A percentile compares a stretch with the other conserved stretches of the same genome.
These are phyloP conservation scores for Ophiodon elongatus DNA, from an alignment of 2,113 vertebrate species.

Conservation along the genomic window DNA sequence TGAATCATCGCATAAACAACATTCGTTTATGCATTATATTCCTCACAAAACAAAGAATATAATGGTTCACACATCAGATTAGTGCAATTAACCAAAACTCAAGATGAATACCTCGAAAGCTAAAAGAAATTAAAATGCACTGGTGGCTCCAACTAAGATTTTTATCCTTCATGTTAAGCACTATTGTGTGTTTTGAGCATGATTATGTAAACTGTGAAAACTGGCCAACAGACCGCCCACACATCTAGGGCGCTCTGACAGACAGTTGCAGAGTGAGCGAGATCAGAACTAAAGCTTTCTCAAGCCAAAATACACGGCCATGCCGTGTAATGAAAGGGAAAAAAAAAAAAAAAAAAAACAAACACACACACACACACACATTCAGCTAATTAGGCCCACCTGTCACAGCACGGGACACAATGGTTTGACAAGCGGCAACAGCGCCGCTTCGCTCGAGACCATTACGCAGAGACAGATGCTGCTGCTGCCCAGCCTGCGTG, in stretches of 20 bases:
- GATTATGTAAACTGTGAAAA: constrained; percentile 34
- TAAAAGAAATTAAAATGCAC: background rate
- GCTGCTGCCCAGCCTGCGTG: background rate
- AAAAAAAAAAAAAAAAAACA: too few relatives aligned
- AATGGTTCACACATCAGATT: constrained; percentile 10
- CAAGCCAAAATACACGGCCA: background rate
- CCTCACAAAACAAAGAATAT: background rate
- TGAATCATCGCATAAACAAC: background rate
- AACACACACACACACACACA: constrained; percentile 25
- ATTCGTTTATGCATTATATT: background rate
- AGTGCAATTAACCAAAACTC: background rate
- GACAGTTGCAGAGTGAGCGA: background rate
- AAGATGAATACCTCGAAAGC: background rate
- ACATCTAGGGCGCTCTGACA: background rate
- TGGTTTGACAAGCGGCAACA: constrained; percentile 9
- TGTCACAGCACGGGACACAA: constrained; percentile 35
- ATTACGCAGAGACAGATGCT: constrained; percentile 33
- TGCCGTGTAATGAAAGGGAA: background rate
- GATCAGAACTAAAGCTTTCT: constrained; percentile 20
- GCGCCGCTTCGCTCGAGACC: constrained; percentile 26
- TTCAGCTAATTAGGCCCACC: constrained; percentile 39
- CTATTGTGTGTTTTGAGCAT: background rate
- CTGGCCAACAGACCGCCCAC: constrained; percentile 21
- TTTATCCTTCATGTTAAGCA: background rate
- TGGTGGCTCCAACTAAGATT: background rate